Conservation (phyloP, 2,888 invertebrate species). For the Creontiades dilutus region DNA sequence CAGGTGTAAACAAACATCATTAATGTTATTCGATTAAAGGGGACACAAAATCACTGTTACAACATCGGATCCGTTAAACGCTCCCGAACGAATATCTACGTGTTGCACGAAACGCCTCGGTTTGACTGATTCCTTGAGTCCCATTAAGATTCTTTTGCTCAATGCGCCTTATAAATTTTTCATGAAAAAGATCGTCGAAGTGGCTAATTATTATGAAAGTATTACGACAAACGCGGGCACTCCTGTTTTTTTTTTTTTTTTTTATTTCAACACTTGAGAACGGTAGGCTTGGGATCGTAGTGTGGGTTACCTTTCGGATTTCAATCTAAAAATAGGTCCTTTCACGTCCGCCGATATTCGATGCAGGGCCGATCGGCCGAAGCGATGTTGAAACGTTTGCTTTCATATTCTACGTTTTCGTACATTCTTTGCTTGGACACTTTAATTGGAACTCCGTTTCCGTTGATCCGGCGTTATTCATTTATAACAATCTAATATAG, state of each 20-base stretch:
- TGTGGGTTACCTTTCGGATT: neutral
- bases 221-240: slow-evolving; percentile 1
- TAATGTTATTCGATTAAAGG: too few species aligned
- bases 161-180: neutral
- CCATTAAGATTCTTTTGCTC: neutral
- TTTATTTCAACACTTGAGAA: neutral
- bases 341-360: neutral
- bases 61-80: neutral
- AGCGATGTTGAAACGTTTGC: neutral
- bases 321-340: slow-evolving; percentile 29
- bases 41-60: too few species aligned
- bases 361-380: neutral
- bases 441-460: neutral
- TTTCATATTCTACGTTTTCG: neutral
- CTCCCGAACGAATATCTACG: neutral
- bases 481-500: neutral
- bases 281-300: neutral
- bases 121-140: neutral
- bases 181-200: slow-evolving; percentile 19
- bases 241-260: neutral
- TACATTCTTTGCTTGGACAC: neutral
- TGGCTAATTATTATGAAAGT: slow-evolving; percentile 5
- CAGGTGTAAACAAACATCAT: too few species aligned
- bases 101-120: neutral
- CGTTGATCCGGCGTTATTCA: neutral